phyloP scores from a whole-genome alignment of 2,797 vertebrate genomes.

The Corythornis leucogaster region DNA sequence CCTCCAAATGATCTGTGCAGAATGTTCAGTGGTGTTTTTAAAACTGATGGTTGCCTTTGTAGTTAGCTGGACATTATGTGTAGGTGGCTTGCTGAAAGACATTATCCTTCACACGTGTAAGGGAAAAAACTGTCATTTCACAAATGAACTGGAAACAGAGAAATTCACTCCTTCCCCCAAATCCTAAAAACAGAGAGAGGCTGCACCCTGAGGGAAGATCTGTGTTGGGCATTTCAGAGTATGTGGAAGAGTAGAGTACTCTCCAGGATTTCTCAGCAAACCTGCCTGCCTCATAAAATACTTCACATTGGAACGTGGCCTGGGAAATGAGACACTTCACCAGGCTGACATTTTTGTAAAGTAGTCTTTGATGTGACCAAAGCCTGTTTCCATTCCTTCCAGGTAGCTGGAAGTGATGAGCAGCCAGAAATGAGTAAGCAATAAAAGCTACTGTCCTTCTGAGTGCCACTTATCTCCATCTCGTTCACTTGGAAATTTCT shows the following conservation, averaged over 20 bases:
- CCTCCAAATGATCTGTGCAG: neutral
- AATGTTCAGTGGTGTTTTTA: neutral
- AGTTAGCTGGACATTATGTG: neutral
- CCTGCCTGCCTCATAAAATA: neutral
- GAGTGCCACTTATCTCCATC: neutral
- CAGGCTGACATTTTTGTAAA: neutral
- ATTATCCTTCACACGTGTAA: neutral
- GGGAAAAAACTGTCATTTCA: neutral
- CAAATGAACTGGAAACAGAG: neutral
- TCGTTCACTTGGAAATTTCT: neutral
- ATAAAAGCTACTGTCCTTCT: neutral
- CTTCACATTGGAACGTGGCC: neutral
- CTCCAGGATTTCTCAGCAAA: neutral
- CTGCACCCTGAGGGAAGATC: neutral
- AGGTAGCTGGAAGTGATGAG: neutral
- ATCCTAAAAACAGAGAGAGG: neutral
- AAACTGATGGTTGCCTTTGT: neutral
- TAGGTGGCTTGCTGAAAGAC: neutral
- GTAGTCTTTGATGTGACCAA: neutral
- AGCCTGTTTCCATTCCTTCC: neutral
- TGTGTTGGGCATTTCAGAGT: neutral
- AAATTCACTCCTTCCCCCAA: neutral
- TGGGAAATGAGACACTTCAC: neutral
- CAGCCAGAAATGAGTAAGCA: neutral
- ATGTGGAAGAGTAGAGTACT: neutral